Base-by-base conservation (phyloP, 2,888 invertebrate genomes). In the Tachina lurida region DNA sequence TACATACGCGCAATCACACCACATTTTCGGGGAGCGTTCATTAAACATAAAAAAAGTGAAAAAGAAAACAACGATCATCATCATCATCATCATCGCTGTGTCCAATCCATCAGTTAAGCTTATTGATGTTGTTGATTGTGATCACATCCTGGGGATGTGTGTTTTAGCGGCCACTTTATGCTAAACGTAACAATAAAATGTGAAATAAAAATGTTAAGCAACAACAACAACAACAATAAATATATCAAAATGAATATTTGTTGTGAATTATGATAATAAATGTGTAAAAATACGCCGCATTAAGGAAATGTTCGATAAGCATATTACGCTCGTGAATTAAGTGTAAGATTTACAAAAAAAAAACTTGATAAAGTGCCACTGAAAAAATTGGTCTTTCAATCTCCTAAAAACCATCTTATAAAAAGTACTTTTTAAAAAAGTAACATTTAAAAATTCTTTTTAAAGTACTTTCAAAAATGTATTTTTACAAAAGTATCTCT, bases 61-160 rank as follows among this genome's bases (percentile, higher is more conserved):
- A 13, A 17, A 1, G 19, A 15, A 45, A 43, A 49, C 58, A 19
- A 52, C 63, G 7, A 56, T 56, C 65, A 47, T 56, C 76, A 39
- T 22, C 49, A 49, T 65, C 65, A 65, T 71, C 83, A 73, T 67
- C 85, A 75, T 67, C 71, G 19, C 65, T 73, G 70, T 76, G 83
- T 71, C 83, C 73, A 76, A 83, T 86, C 86, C 65, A 86, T 83
- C 86, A 86, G 86, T 86, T 86, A 83, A 86, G 86, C 86, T 86
- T 86, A 86, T 86, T 86, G 86, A 86, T 86, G 86, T 86, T 79
- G 83, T 83, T 68, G 86, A 86, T 86, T 86, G 83, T 80, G 83
- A 86, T 86, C 86, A 39, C 63, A 79, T 71, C 83, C 86, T 80
- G 58, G 67, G 86, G 86, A 68, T 86, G 73, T 86, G 83, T 86